phyloP scores from a whole-genome alignment of 2,113 vertebrate genomes.

The Vanacampus margaritifer region DNA sequence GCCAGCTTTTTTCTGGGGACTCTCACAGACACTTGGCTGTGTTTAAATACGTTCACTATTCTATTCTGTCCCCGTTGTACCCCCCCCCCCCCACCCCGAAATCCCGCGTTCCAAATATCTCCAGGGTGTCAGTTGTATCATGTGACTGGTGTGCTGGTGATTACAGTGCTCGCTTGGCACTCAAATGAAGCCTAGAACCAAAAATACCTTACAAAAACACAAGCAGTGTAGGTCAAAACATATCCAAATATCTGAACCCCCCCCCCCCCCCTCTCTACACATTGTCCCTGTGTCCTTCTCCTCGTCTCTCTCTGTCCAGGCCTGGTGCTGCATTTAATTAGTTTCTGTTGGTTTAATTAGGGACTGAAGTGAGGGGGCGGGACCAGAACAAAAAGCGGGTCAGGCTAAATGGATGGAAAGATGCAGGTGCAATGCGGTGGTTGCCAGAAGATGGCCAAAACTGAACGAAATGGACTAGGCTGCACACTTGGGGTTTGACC shows the following conservation, averaged over 20 bases:
- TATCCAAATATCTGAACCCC: background rate
- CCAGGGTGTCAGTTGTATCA: constrained; percentile 63
- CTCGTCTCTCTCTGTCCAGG: constrained; percentile 20
- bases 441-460: constrained; percentile 66
- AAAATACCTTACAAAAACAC: constrained; percentile 36
- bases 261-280: background rate
- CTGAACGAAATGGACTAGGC: background rate
- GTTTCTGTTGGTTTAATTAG: constrained; percentile 79
- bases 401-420: constrained; percentile 66
- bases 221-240: constrained; percentile 19
- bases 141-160: constrained; percentile 63
- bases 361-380: constrained; percentile 70
- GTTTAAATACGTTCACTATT: constrained; percentile 56
- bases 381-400: constrained; percentile 69
- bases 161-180: constrained; percentile 59
- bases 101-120: constrained; percentile 62
- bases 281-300: constrained; percentile 22
- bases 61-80: constrained; percentile 37
- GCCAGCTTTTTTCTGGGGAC: constrained; percentile 59
- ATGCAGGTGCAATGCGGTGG: constrained; percentile 65
- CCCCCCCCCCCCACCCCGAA: constrained; percentile 14
- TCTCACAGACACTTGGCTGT: constrained; percentile 63
- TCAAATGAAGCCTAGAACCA: constrained; percentile 29
- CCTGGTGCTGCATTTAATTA: constrained; percentile 76
- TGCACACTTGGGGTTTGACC: background rate